Evolutionary conservation across 2,113 vertebrate genomes (phyloP), one percentile per base, ranked within the genome.

Genomic region (Pagrus major): DNA sequence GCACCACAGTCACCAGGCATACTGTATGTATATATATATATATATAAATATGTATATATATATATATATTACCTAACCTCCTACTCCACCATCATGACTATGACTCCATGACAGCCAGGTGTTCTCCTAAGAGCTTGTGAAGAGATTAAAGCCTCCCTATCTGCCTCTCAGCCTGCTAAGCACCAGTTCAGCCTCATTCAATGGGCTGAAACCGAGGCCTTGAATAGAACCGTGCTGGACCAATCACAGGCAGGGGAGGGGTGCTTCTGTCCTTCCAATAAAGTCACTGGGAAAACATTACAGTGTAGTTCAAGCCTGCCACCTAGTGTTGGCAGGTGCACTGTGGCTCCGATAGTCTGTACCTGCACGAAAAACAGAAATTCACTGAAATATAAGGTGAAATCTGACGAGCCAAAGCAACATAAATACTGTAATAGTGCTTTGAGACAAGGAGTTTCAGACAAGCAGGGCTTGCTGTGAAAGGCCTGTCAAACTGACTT

Each of bases 241-340:
- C 85, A 90, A 90, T 91, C 70, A 64, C 66, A 76, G 27, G n/a
- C 33, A 61, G 87, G 85, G 87, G 86, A 88, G 86, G 71, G 63
- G 79, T 10, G 72, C 76, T 25, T 21, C 39, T 71, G 56, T 73
- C 78, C 70, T 76, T 69, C 60, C 20, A 69, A 16, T 84, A 46
- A 79, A 76, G 76, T 74, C 85, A 58, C 49, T 0, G 39, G 41
- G 31, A 60, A 11, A 63, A 21, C 37, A 59, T 9, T 9, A 7
- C 3, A 51, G 2, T 56, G 58, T 14, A 20, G 80, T 21, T 63
- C 61, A 64, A 86, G 70, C 16, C 9, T 61, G 41, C 92, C 92
- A 84, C 68, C 93, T 81, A 75, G 81, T 91, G 92, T 72, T 37
- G 12, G 9, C 18, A 29, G 39, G 39, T 27, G 39, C 9, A 10